Evolutionary conservation across 2,797 vertebrate genomes (phyloP), one percentile per base, ranked within the genome.

Genomic region (Todus mexicanus): DNA sequence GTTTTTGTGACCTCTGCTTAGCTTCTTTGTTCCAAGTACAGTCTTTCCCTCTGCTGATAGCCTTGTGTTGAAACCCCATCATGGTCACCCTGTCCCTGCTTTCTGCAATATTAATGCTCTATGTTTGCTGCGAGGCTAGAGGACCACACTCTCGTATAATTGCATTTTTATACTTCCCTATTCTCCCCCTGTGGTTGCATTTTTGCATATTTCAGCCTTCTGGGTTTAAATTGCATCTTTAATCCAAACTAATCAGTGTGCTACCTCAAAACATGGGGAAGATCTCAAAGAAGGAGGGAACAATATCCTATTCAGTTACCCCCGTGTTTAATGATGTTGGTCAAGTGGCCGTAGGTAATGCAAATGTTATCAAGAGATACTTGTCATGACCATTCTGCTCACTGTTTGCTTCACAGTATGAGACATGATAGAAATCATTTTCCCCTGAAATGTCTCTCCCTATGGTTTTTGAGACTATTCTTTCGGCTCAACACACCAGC

Each of bases 31-130:
- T 78, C 57, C 31, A 47, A 59, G 40, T 15, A 5, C 12, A 42
- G 43, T 40, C 64, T 89, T 91, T 33, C 37, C 31, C 20, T 80
- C 64, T 53, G 43, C 47, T 38, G 43, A n/a, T 29, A 51, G 15
- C 35, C 16, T 18, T 56, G 54, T 82, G 33, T 50, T 65, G 25
- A 78, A 88, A 86, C 31, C 40, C 53, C 45, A 63, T 20, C 19
- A 5, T 2, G 5, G 29, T 69, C 73, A 40, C 38, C 1, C 3
- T 71, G 66, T 83, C 51, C 10, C 15, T 73, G 21, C 50, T 71
- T 26, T 82, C 56, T 96, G 85, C 96, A 90, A 79, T 90, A 90
- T 93, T 93, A 84, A 91, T 95, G 64, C 20, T 65, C 31, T 9
- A 1, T 31, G 35, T 86, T 83, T 95, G 85, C 45, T 90, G 73